Conservation (phyloP, 2,888 invertebrate species). For the Linnaemya vulpina region DNA sequence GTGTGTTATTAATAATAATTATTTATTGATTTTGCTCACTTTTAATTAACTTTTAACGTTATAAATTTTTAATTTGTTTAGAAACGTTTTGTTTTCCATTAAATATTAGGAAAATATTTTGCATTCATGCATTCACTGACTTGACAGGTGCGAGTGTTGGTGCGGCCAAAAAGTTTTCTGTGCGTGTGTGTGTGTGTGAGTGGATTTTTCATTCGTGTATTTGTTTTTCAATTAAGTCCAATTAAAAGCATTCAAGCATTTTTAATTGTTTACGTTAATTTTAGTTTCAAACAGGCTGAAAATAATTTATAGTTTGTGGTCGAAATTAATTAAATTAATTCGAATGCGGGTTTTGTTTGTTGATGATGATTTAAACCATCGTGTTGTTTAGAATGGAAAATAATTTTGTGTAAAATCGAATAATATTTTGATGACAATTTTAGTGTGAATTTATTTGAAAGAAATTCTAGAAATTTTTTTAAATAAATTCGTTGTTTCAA, state of each 20-base stretch:
- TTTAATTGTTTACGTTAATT: conserved; percentile 70
- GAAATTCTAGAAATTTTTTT: not conserved
- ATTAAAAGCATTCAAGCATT: conserved; percentile 74
- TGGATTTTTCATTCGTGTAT: conserved; percentile 53
- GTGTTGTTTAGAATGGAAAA: no score
- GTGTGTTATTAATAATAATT: conserved; percentile 27
- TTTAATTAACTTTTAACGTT: conserved; percentile 58
- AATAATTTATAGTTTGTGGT: conserved; percentile 36
- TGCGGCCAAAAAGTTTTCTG: not conserved
- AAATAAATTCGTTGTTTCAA: conserved; percentile 18
- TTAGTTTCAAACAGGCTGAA: conserved; percentile 23
- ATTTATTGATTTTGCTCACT: conserved; percentile 64
- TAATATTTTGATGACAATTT: not conserved
- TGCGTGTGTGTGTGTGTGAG: not conserved
- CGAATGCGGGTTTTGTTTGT: not conserved
- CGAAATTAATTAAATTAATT: conserved; percentile 60
- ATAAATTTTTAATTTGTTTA: conserved; percentile 63
- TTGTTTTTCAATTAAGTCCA: conserved; percentile 73
- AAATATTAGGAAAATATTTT: conserved; percentile 51
- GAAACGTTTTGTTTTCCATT: conserved; percentile 57
- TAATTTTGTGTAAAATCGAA: no score
- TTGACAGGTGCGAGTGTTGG: not conserved
- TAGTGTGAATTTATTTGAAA: not conserved
- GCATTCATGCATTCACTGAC: not conserved
- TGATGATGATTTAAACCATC: not conserved